A percentile compares a stretch with the other conserved stretches of the same genome.
Evolutionary conservation across 1,140 invertebrate genomes (phyloP).

Genomic region (Drosophila kanapiae): DNA sequence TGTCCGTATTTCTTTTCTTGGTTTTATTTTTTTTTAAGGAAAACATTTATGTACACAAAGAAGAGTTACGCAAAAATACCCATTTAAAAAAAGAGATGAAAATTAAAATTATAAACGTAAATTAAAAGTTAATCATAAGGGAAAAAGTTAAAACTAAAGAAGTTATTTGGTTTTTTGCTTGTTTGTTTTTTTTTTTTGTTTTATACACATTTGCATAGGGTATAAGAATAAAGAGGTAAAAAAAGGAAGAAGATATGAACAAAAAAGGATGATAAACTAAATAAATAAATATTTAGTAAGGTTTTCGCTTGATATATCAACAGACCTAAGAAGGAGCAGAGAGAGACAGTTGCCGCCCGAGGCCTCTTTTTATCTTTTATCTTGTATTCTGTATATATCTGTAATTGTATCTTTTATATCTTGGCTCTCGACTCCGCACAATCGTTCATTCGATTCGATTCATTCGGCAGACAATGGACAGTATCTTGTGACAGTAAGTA

Average conservation of each 20-base stretch:
- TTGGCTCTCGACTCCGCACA: constrained; percentile 13
- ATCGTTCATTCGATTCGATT: constrained; percentile 13
- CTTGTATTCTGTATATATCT: constrained; percentile 36
- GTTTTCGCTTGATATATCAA: constrained; percentile 50
- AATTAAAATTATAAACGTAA: constrained; percentile 38
- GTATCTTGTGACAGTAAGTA: constrained; percentile 34
- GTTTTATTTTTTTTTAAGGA: constrained; percentile 1
- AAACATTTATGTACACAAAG: constrained; percentile 69
- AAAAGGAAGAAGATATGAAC: constrained; percentile 46
- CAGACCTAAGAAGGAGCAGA: constrained; percentile 62
- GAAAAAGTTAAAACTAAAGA: constrained; percentile 57
- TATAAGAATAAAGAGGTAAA: constrained; percentile 38
- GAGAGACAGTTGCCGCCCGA: constrained; percentile 53
- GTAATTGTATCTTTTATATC: constrained; percentile 43
- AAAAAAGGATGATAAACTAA: constrained; percentile 62
- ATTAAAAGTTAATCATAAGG: constrained; percentile 45
- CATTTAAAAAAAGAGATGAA: constrained; percentile 52
- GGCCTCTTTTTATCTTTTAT: constrained; percentile 40
- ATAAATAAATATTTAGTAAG: constrained; percentile 62
- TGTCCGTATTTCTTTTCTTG: constrained; percentile 13
- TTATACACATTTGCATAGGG: constrained; percentile 49
- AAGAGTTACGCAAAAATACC: constrained; percentile 63
- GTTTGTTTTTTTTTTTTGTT: constrained; percentile 27
- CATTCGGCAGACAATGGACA: constrained; percentile 7
- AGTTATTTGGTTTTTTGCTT: constrained; percentile 31